A percentile compares a stretch with the other conserved stretches of the same genome.
phyloP scores from a whole-genome alignment of 2,113 vertebrate species.

The Proteles cristata region DNA sequence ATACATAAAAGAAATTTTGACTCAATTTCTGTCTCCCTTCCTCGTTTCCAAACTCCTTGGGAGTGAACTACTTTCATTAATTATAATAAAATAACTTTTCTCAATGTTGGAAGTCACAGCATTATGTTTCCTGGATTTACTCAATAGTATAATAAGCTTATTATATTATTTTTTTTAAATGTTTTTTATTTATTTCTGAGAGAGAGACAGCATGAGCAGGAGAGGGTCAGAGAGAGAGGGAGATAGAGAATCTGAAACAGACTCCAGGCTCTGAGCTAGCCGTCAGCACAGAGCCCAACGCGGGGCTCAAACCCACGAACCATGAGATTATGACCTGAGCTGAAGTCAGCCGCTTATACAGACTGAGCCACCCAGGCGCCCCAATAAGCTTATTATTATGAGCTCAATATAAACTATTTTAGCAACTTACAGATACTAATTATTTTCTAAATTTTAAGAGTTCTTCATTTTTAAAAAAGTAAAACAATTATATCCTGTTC shows the following conservation, averaged over 20 bases:
- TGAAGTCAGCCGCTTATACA: too few species aligned
- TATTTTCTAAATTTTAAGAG: slow-evolving; percentile 13
- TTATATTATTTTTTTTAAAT: background rate
- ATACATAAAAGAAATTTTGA: slow-evolving; percentile 8
- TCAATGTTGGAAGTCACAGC: slow-evolving; percentile 1
- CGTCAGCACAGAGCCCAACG: too few species aligned
- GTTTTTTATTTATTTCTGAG: too few species aligned
- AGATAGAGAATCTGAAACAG: too few species aligned
- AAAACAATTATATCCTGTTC: slow-evolving; percentile 28
- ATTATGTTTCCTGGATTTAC: slow-evolving; percentile 14
- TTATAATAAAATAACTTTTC: slow-evolving; percentile 22
- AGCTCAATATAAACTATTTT: slow-evolving; percentile 39
- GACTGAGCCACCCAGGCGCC: too few species aligned
- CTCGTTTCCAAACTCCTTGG: background rate
- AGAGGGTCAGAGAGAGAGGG: too few species aligned
- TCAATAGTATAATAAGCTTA: slow-evolving; percentile 26
- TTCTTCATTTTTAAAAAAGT: background rate
- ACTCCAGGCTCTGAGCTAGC: too few species aligned
- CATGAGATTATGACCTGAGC: too few species aligned
- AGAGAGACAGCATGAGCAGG: too few species aligned
- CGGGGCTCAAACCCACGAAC: too few species aligned
- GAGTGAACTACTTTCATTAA: slow-evolving; percentile 9
- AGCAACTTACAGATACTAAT: slow-evolving; percentile 34
- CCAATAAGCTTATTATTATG: background rate
- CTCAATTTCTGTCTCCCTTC: background rate